These are phyloP conservation scores for Limnephilus rhombicus DNA, from an alignment of 2,888 invertebrate species.

Conservation along the genomic window DNA sequence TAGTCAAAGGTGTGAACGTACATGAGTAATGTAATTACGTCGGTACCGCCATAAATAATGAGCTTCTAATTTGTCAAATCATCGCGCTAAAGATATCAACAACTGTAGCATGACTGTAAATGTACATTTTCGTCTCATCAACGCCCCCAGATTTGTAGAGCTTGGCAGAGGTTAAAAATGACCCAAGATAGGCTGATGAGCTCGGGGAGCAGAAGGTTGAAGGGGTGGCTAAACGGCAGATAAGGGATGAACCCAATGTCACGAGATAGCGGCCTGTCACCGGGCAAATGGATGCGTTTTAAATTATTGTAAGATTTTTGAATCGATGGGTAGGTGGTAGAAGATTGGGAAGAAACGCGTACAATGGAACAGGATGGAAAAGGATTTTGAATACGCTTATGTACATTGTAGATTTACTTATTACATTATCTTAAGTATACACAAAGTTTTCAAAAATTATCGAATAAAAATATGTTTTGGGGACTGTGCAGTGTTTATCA, in stretches of 20 bases:
- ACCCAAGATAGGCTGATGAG: conserved; percentile 58
- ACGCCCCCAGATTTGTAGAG: conserved; percentile 47
- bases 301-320: conserved; percentile 51
- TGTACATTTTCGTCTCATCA: conserved; percentile 17
- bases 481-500: too few species aligned
- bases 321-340: not conserved
- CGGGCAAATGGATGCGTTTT: conserved; percentile 63
- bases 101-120: not conserved
- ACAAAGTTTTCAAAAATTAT: too few species aligned
- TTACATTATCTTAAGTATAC: too few species aligned
- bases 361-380: not conserved
- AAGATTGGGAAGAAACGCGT: not conserved
- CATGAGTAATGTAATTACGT: not conserved
- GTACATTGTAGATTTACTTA: not conserved
- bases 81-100: not conserved
- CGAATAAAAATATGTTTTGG: too few species aligned
- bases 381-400: not conserved
- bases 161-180: conserved; percentile 65
- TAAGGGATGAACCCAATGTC: conserved; percentile 61
- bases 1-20: not conserved
- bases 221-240: conserved; percentile 48
- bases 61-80: not conserved
- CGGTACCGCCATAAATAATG: not conserved
- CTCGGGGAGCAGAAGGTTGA: not conserved
- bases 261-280: conserved; percentile 62